These are phyloP conservation scores for Passer domesticus DNA, from an alignment of 2,113 vertebrate genomes.

Conservation along the genomic window DNA sequence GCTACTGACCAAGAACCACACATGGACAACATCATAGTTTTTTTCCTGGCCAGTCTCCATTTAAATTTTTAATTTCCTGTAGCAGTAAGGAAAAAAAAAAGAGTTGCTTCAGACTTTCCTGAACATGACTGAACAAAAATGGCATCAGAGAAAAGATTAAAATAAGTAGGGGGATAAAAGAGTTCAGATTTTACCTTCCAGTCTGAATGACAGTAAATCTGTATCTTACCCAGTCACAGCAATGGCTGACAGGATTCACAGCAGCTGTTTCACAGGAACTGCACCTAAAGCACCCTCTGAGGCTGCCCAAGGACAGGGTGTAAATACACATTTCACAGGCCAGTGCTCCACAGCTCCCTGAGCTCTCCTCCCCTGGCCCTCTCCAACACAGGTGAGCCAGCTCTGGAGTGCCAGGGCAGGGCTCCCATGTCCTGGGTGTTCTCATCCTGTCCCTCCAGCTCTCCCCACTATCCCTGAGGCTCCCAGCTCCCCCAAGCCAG, in stretches of 20 bases:
- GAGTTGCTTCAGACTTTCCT: neutral
- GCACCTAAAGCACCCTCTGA: neutral
- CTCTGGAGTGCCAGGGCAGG: neutral
- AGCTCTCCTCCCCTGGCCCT: neutral
- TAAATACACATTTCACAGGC: neutral
- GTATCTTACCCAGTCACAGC: neutral
- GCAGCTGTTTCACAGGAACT: neutral
- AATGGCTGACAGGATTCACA: neutral
- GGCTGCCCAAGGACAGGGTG: neutral
- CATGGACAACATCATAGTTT: neutral
- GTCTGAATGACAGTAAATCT: neutral
- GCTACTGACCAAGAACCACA: neutral
- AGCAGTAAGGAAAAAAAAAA: neutral
- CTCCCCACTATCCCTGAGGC: neutral
- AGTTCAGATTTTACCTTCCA: neutral
- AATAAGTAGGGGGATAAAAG: neutral
- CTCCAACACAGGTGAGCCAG: neutral
- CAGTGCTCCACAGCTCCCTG: neutral
- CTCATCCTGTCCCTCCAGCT: neutral
- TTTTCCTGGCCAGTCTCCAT: neutral
- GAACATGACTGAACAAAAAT: neutral
- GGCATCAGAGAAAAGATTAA: neutral
- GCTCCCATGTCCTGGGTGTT: neutral
- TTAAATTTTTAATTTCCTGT: conserved; percentile 20
- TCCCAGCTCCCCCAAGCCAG: neutral